A percentile compares a stretch with the other conserved stretches of the same genome.
Evolutionary conservation across 2,888 invertebrate genomes (phyloP).

Genomic region (Cosmia trapezina): DNA sequence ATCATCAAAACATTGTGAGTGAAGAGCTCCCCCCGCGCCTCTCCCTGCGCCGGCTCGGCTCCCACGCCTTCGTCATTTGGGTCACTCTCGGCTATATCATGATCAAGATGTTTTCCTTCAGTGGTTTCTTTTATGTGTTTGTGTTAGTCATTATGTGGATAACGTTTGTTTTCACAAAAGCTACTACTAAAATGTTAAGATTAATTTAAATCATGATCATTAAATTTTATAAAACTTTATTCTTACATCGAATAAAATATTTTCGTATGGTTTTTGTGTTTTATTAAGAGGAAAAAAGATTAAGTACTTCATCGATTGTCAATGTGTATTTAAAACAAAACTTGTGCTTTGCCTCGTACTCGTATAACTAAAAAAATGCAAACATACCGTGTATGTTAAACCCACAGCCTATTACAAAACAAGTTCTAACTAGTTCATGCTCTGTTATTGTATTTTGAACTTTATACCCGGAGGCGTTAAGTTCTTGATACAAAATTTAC

Average conservation of each 20-base stretch:
- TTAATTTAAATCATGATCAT: conserved; percentile 69
- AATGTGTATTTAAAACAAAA: not conserved
- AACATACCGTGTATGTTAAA: not conserved
- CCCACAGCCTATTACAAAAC: not conserved
- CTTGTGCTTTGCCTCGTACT: too few species aligned
- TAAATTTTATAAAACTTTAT: conserved; percentile 31
- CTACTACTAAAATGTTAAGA: conserved; percentile 80
- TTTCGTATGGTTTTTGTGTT: conserved; percentile 55
- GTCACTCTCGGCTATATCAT: conserved; percentile 88
- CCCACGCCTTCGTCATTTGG: conserved; percentile 90
- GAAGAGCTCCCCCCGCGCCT: conserved; percentile 92
- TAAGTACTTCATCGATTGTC: too few species aligned
- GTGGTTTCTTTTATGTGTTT: conserved; percentile 86
- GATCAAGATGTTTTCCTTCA: conserved; percentile 89
- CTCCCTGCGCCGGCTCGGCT: conserved; percentile 92
- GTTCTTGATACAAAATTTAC: not conserved
- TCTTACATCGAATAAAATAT: conserved; percentile 62
- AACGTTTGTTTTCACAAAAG: conserved; percentile 87
- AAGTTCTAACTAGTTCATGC: not conserved
- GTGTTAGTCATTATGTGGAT: conserved; percentile 85
- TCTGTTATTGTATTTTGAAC: not conserved
- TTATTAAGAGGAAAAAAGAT: not conserved
- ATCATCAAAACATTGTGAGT: conserved; percentile 89
- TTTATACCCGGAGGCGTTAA: not conserved
- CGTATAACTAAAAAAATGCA: not conserved